Evolutionary conservation across 92 coral and sea anemone species (phyloP), one percentile per base, ranked within the genome.

Genomic region (Desmophyllum pertusum): DNA sequence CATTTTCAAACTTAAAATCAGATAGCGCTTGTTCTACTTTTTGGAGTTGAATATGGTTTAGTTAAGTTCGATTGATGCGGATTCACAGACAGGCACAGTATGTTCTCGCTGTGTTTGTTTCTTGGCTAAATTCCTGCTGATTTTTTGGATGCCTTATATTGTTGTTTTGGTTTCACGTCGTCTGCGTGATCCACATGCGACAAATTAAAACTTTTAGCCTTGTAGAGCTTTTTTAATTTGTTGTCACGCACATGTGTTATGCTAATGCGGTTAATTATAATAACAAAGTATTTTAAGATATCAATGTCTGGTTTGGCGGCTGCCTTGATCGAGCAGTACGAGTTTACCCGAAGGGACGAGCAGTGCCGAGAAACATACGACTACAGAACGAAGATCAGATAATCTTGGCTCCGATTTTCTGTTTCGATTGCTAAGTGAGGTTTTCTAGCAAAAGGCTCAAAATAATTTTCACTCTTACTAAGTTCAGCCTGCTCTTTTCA

Each of bases 191-290:
- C 67, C 19, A 6, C 73, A 35, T 23, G 42, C 2, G 79, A 30
- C 61, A 52, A 71, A 51, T 75, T 75, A 46, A 31, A 33, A 75
- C 18, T 75, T 75, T 35, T 17, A 50, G 41, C 25, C 40, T 52
- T 75, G 79, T 66, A 51, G 17, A 52, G 79, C 43, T 75, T 51
- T 65, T 74, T 75, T 3, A 75, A 75, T 50, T 75, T 75, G 79
- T 50, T 75, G 65, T 75, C 79, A 75, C 79, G 64, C 79, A 33
- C 21, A 23, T 37, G 65, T 59, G 38, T 27, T 53, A 75, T 50
- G 79, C 30, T 75, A 53, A 75, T 75, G 51, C 17, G 42, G 29
- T 31, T 46, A 75, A 33, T 75, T 21, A 52, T 9, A 75, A 75
- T 38, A 53, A 25, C 62, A 30, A 74, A 31, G 55, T 27, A 31